Evolutionary conservation across 2,888 invertebrate species (phyloP).

Genomic region (Proisotoma minuta): DNA sequence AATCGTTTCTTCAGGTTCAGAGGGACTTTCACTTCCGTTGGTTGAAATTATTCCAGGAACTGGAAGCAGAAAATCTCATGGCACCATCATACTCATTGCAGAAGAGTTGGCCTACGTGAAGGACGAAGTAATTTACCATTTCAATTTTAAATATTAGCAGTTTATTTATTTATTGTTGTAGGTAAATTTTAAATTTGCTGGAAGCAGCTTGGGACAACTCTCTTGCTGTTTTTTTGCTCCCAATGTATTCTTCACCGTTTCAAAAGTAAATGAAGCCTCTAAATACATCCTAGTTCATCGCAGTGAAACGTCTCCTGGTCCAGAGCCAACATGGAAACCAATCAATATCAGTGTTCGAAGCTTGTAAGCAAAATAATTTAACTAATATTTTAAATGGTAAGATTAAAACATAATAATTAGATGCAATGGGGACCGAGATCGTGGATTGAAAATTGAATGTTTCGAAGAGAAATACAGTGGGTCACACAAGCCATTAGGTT

Average conservation of each 20-base stretch:
- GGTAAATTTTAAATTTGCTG: constrained; percentile 42
- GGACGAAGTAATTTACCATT: constrained; percentile 43
- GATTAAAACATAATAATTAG: background rate
- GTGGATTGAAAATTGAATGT: constrained; percentile 55
- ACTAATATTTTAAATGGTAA: background rate
- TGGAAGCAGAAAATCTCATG: constrained; percentile 24
- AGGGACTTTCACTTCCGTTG: constrained; percentile 28
- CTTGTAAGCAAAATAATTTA: constrained; percentile 45
- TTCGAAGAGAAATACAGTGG: constrained; percentile 53
- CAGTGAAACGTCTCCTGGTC: constrained; percentile 48
- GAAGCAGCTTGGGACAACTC: constrained; percentile 31
- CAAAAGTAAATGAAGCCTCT: constrained; percentile 51
- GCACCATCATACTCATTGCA: constrained; percentile 44
- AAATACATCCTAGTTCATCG: constrained; percentile 54
- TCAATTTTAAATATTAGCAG: background rate
- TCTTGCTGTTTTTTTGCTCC: constrained; percentile 37
- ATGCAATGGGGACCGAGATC: constrained; percentile 56
- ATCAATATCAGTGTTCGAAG: constrained; percentile 53
- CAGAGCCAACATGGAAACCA: constrained; percentile 56
- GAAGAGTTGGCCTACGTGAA: constrained; percentile 45
- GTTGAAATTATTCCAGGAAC: background rate
- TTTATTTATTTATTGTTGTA: constrained; percentile 4
- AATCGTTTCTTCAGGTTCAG: constrained; percentile 40
- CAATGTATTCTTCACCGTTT: constrained; percentile 47
- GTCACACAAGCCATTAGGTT: constrained; percentile 52